Percentiles rank a stretch among this genome's conserved stretches.
Evolutionary conservation across 2,113 vertebrate genomes (phyloP).

Genomic region (Entelurus aequoreus): DNA sequence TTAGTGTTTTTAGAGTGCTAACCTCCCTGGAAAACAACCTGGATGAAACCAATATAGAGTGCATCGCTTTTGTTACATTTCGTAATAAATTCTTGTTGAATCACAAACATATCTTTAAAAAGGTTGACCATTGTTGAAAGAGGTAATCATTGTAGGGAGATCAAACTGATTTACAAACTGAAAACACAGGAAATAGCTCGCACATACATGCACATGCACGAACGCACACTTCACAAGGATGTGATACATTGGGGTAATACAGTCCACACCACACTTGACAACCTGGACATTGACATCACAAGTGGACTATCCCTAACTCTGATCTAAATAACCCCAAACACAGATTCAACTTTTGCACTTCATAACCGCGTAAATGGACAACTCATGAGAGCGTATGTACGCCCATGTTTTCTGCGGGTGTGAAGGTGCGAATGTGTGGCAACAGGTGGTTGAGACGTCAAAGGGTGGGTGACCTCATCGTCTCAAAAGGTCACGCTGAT

Average conservation of each 20-base stretch:
- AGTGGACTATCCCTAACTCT: neutral
- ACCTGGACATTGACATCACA: neutral
- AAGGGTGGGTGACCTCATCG: constrained; percentile 49
- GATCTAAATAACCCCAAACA: neutral
- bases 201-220: constrained; percentile 4
- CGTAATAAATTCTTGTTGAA: too few species aligned
- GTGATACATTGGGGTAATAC: neutral
- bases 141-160: neutral
- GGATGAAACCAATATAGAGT: too few species aligned
- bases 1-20: too few species aligned
- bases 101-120: too few species aligned
- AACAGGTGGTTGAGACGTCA: constrained; percentile 60
- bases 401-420: constrained; percentile 25
- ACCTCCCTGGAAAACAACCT: too few species aligned
- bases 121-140: too few species aligned
- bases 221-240: neutral
- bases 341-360: neutral
- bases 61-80: too few species aligned
- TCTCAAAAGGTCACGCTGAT: constrained; percentile 54
- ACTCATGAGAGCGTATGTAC: constrained; percentile 28
- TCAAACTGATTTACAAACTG: neutral
- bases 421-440: constrained; percentile 24
- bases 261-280: neutral
- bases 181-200: neutral
- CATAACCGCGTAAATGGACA: neutral